These are phyloP conservation scores for Jordanella pulchra DNA, from an alignment of 2,797 vertebrate species.

Conservation along the genomic window DNA sequence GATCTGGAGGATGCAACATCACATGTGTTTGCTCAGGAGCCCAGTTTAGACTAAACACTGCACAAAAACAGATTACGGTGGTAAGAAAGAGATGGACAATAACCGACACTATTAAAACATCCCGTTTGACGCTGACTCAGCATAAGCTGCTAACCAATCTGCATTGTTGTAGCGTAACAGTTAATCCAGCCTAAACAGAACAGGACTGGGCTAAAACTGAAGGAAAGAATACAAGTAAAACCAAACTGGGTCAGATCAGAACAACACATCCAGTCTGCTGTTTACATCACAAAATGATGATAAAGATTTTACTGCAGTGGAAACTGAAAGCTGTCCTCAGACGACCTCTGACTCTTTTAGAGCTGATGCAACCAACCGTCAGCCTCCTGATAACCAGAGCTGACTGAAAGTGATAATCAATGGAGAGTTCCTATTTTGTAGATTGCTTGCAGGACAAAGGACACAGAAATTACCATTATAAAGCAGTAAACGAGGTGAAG, in stretches of 20 bases:
- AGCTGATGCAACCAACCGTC: constrained; percentile 46
- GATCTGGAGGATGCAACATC: background rate
- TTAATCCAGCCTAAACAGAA: constrained; percentile 34
- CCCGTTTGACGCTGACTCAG: constrained; percentile 56
- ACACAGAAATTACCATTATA: constrained; percentile 16
- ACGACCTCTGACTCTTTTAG: constrained; percentile 55
- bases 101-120: constrained; percentile 33
- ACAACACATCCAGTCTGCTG: constrained; percentile 3
- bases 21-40: constrained; percentile 26
- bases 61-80: constrained; percentile 51
- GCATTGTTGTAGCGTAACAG: constrained; percentile 26
- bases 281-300: constrained; percentile 21
- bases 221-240: background rate
- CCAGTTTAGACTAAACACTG: constrained; percentile 26
- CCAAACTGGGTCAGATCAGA: constrained; percentile 2
- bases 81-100: constrained; percentile 34
- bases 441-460: constrained; percentile 19
- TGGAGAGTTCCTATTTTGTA: constrained; percentile 59
- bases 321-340: constrained; percentile 39
- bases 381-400: constrained; percentile 54
- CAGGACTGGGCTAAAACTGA: constrained; percentile 15
- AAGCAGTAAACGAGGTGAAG: constrained; percentile 19
- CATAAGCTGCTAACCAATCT: constrained; percentile 41
- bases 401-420: constrained; percentile 68
- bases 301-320: constrained; percentile 23